A percentile compares a stretch with the other conserved stretches of the same genome.
Evolutionary conservation across 2,113 vertebrate genomes (phyloP).

Genomic region (Malaclemys terrapin): DNA sequence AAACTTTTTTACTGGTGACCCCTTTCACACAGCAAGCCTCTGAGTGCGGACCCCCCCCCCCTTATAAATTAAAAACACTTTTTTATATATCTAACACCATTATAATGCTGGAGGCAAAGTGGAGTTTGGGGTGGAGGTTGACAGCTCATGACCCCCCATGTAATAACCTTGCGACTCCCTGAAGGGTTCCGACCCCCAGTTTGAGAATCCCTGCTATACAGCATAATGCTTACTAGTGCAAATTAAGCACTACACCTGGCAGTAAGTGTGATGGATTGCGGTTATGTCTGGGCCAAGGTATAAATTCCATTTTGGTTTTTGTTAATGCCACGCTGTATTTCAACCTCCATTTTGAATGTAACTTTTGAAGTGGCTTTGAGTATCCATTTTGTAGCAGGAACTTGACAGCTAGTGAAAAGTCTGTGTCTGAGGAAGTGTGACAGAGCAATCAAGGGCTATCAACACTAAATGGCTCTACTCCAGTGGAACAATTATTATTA

Average conservation of each 20-base stretch:
- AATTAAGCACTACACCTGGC: background rate
- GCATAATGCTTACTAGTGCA: background rate
- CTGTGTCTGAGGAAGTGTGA: background rate
- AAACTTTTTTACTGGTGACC: too few species aligned
- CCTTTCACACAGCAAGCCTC: too few species aligned
- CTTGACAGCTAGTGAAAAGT: background rate
- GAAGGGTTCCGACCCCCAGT: too few species aligned
- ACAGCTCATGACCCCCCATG: too few species aligned
- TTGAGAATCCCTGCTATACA: background rate
- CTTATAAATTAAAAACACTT: too few species aligned
- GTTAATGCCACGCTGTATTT: fast-evolving
- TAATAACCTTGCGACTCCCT: too few species aligned
- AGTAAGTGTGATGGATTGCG: background rate
- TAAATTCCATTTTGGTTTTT: background rate
- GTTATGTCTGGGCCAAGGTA: background rate
- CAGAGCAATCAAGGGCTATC: background rate
- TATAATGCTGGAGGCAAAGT: too few species aligned
- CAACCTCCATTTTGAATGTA: background rate
- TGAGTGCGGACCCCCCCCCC: too few species aligned
- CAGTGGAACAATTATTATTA: background rate
- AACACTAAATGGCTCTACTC: background rate
- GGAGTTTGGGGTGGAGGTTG: too few species aligned
- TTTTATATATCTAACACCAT: too few species aligned
- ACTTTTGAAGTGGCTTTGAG: background rate
- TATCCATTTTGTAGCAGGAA: background rate